Evolutionary conservation across 2,888 invertebrate species (phyloP).

Genomic region (Mamestra brassicae): DNA sequence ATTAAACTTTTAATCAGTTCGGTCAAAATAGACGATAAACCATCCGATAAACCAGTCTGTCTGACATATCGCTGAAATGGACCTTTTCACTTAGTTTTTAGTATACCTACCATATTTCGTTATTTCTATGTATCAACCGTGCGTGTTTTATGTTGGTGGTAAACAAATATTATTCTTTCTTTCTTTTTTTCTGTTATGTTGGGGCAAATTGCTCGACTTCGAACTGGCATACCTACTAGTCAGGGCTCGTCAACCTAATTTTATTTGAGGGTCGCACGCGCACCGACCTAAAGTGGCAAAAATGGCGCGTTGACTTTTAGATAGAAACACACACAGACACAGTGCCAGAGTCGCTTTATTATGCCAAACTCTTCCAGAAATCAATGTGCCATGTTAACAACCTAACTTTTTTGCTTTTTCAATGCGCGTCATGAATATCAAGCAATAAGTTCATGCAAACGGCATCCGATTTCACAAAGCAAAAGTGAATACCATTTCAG

Average conservation of each 20-base stretch:
- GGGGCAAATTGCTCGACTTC: too few relatives aligned
- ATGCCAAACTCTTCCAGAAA: neutral
- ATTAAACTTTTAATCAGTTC: conserved; percentile 28
- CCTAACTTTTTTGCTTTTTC: neutral
- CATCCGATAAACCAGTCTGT: neutral
- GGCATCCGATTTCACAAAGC: neutral
- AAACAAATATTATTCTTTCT: too few relatives aligned
- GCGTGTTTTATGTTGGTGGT: too few relatives aligned
- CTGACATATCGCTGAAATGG: too few relatives aligned
- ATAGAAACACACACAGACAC: neutral
- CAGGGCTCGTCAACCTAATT: too few relatives aligned
- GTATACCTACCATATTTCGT: too few relatives aligned
- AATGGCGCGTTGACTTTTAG: neutral
- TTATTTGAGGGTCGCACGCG: too few relatives aligned
- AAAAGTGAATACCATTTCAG: neutral
- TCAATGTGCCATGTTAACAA: neutral
- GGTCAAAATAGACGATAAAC: conserved; percentile 11
- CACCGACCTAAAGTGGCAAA: neutral
- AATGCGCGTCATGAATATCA: neutral
- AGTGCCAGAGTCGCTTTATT: neutral
- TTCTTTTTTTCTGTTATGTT: too few relatives aligned
- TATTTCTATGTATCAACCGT: too few relatives aligned
- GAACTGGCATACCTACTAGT: too few relatives aligned
- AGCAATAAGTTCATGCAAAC: neutral
- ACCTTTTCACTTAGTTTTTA: too few relatives aligned